Percentiles rank a stretch among this genome's conserved stretches.
Conservation (phyloP, 1,140 invertebrate genomes). For the Hylaeus anthracinus region DNA sequence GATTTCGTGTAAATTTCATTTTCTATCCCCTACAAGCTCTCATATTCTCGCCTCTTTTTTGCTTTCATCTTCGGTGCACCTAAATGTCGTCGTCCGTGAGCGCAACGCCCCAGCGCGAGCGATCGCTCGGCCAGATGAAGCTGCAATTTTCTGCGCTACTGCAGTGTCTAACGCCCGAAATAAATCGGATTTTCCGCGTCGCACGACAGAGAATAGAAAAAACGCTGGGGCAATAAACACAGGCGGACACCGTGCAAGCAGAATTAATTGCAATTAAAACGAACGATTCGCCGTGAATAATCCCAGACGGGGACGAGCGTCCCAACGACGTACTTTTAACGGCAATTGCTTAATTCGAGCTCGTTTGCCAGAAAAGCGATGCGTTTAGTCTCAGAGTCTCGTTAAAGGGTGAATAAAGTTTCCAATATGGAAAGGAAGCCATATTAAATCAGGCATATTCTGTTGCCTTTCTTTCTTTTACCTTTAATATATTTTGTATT, state of each 20-base stretch:
- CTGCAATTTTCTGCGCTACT: slow-evolving; percentile 44
- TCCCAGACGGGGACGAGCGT: background rate
- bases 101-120: slow-evolving; percentile 22
- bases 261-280: slow-evolving; percentile 43
- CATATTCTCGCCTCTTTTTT: background rate
- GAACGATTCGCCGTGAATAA: slow-evolving; percentile 37
- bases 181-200: slow-evolving; percentile 37
- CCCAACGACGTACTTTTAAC: background rate
- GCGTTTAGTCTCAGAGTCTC: background rate
- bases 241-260: background rate
- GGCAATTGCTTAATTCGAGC: background rate
- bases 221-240: background rate
- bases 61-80: slow-evolving; percentile 20
- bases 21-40: background rate
- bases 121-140: slow-evolving; percentile 38
- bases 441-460: background rate
- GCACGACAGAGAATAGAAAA: slow-evolving; percentile 22
- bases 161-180: slow-evolving; percentile 47
- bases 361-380: background rate
- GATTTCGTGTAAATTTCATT: slow-evolving; percentile 27
- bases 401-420: background rate
- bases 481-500: no score
- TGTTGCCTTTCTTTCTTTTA: no score
- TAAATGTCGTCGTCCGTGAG: slow-evolving; percentile 28
- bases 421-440: background rate